Conservation (phyloP, 2,888 invertebrate genomes). For the Atrina japonica region DNA sequence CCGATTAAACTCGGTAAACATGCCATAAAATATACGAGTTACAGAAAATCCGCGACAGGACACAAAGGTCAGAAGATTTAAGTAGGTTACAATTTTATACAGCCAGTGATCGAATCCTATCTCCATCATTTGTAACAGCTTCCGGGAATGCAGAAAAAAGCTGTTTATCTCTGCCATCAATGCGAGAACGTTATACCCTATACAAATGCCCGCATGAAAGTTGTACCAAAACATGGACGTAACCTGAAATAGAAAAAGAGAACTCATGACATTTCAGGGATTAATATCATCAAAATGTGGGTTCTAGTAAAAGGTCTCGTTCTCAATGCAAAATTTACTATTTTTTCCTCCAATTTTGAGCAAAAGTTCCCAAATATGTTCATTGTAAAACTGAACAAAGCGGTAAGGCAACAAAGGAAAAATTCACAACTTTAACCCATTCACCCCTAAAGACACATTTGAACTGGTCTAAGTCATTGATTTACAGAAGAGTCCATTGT, state of each 20-base stretch:
- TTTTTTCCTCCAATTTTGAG: too few species aligned
- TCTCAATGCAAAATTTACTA: too few species aligned
- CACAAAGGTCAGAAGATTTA: constrained; percentile 76
- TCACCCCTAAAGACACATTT: too few species aligned
- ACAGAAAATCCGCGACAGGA: constrained; percentile 70
- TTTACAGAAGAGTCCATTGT: too few species aligned
- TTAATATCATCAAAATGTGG: too few species aligned
- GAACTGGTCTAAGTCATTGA: too few species aligned
- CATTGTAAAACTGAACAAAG: too few species aligned
- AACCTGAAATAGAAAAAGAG: constrained; percentile 66
- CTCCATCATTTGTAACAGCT: constrained; percentile 77
- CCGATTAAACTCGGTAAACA: constrained; percentile 60
- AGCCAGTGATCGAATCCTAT: constrained; percentile 64
- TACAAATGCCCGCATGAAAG: constrained; percentile 67
- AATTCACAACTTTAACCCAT: too few species aligned
- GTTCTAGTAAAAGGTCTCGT: too few species aligned
- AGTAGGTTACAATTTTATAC: constrained; percentile 67
- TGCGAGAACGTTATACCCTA: constrained; percentile 77
- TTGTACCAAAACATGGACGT: constrained; percentile 77
- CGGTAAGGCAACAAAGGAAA: too few species aligned
- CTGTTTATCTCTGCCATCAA: constrained; percentile 79
- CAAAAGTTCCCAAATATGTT: too few species aligned
- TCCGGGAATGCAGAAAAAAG: constrained; percentile 79
- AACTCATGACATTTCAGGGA: too few species aligned
- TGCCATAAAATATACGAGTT: constrained; percentile 65